Percentiles rank a stretch among this genome's conserved stretches.
These are phyloP conservation scores for Homarus americanus DNA, from an alignment of 1,140 invertebrate species.

Conservation along the genomic window DNA sequence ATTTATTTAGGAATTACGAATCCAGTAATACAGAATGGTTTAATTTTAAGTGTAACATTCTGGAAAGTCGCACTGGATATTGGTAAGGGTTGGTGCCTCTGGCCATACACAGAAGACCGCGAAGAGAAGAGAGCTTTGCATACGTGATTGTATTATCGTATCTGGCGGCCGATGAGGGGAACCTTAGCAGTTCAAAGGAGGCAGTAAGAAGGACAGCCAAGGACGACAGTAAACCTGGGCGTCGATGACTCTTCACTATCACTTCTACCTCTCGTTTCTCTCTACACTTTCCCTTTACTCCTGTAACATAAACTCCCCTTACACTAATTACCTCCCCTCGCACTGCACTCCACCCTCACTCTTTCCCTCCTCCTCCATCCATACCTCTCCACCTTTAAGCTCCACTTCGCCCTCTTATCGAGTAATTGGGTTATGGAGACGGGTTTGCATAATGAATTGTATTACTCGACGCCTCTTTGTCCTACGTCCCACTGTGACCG, in stretches of 20 bases:
- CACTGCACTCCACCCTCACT: neutral
- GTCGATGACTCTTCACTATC: neutral
- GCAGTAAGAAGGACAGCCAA: neutral
- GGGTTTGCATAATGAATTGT: conserved; percentile 62
- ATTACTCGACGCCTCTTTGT: conserved; percentile 58
- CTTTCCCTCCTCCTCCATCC: neutral
- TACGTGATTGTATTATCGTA: conserved; percentile 66
- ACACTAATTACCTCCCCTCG: conserved; percentile 13
- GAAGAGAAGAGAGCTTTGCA: conserved; percentile 65
- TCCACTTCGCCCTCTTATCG: conserved; percentile 53
- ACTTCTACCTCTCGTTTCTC: conserved; percentile 3
- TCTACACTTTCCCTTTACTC: conserved; percentile 3
- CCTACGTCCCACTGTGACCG: conserved; percentile 19
- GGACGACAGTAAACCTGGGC: neutral
- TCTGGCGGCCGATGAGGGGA: conserved; percentile 45
- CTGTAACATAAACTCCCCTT: conserved; percentile 30
- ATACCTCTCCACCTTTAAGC: conserved; percentile 45
- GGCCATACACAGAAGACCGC: conserved; percentile 46
- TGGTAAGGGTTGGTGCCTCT: conserved; percentile 26
- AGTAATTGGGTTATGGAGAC: conserved; percentile 56
- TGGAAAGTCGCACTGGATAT: neutral
- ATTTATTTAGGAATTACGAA: no score
- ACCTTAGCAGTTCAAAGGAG: conserved; percentile 50
- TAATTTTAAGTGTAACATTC: conserved; percentile 23
- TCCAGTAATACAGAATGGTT: no score